Conservation (phyloP, 2,113 vertebrate species). For the Tauraco erythrolophus region DNA sequence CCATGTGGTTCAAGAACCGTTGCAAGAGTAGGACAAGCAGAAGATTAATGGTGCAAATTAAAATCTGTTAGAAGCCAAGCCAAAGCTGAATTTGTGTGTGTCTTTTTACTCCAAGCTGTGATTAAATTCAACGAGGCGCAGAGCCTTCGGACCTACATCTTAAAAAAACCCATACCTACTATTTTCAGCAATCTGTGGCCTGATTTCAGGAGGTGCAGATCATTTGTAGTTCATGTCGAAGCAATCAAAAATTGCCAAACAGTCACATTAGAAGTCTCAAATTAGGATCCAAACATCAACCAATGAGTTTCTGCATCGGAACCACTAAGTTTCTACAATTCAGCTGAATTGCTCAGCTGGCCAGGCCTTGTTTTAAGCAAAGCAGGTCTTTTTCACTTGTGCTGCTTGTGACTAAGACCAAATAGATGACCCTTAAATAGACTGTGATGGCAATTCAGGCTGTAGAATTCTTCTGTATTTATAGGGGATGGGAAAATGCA, state of each 20-base stretch:
- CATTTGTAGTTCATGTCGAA: neutral
- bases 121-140: neutral
- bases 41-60: constrained; percentile 5
- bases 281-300: neutral
- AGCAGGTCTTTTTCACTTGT: neutral
- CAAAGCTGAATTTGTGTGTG: neutral
- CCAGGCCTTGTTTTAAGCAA: neutral
- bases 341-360: neutral
- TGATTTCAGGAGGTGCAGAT: neutral
- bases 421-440: neutral
- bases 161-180: neutral
- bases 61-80: neutral
- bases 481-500: neutral
- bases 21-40: neutral
- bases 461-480: neutral
- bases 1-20: neutral
- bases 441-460: neutral
- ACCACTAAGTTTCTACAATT: neutral
- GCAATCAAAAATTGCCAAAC: neutral
- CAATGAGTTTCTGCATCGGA: neutral
- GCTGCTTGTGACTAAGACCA: neutral
- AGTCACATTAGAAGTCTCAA: neutral
- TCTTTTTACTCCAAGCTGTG: neutral
- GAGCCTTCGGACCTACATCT: neutral
- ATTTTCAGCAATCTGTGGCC: neutral